phyloP scores from a whole-genome alignment of 2,113 vertebrate genomes.

The Cyanoramphus novaezelandiae region DNA sequence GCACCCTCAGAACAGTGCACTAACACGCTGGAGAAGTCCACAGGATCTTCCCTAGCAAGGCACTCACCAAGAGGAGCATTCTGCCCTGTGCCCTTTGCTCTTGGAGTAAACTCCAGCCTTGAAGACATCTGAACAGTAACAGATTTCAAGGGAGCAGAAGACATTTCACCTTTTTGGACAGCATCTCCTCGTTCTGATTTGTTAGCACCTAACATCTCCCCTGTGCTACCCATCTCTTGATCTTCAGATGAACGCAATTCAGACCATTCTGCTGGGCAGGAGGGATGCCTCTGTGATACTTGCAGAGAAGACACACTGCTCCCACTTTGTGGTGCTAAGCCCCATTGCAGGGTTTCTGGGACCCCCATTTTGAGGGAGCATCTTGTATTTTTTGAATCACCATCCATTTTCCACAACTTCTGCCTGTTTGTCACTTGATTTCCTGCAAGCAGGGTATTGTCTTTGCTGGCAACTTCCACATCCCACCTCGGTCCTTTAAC shows the following conservation, averaged over 20 bases:
- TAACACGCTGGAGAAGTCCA: neutral
- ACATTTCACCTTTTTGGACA: neutral
- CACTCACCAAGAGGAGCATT: neutral
- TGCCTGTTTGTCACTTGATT: neutral
- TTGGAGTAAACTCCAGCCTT: conserved; percentile 29
- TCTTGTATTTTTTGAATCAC: neutral
- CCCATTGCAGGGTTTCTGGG: neutral
- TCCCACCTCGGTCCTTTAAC: neutral
- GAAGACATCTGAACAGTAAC: conserved; percentile 66
- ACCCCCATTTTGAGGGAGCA: neutral
- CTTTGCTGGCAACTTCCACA: neutral
- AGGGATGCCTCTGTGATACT: neutral
- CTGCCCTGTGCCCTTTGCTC: neutral
- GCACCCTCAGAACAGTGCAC: neutral
- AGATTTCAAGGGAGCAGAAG: neutral
- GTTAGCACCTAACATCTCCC: neutral
- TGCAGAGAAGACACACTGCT: neutral
- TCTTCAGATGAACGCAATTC: neutral
- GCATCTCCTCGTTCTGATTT: neutral
- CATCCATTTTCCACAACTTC: neutral
- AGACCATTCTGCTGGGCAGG: neutral
- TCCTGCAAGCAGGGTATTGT: neutral
- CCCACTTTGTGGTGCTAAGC: neutral
- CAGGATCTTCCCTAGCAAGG: neutral
- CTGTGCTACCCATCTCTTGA: neutral